phyloP scores from a whole-genome alignment of 2,113 vertebrate genomes.

The Centropristis striata region DNA sequence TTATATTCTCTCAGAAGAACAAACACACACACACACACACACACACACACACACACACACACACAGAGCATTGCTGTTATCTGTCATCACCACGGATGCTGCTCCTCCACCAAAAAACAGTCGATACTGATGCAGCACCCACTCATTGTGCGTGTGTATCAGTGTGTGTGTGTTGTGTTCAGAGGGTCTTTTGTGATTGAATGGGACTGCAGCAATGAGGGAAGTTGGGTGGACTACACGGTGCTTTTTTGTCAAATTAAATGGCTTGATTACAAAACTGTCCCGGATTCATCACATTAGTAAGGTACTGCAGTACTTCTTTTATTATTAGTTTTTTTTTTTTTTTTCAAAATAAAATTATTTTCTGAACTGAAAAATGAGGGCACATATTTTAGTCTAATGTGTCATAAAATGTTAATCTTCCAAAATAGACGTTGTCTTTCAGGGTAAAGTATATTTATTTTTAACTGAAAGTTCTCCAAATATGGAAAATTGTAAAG shows the following conservation, averaged over 20 bases:
- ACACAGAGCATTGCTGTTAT: constrained; percentile 46
- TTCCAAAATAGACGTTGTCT: too few species aligned
- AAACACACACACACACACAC: constrained; percentile 39
- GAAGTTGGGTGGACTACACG: constrained; percentile 13
- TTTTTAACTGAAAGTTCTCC: too few species aligned
- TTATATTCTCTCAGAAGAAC: constrained; percentile 61
- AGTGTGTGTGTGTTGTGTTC: constrained; percentile 23
- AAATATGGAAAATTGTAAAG: too few species aligned
- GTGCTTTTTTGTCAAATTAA: constrained; percentile 32
- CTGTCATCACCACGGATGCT: constrained; percentile 49
- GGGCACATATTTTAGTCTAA: background rate
- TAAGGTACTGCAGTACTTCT: background rate
- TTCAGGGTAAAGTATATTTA: too few species aligned
- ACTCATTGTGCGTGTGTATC: constrained; percentile 16
- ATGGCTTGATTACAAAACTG: constrained; percentile 29
- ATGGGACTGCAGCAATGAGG: constrained; percentile 38
- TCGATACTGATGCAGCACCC: constrained; percentile 58
- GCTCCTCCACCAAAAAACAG: constrained; percentile 36
- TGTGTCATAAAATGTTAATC: too few species aligned
- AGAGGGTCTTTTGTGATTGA: constrained; percentile 46
- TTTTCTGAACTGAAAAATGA: constrained; percentile 14
- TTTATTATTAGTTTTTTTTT: background rate
- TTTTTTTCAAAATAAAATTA: background rate
- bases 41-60: constrained; percentile 31
- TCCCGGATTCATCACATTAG: background rate